Evolutionary conservation across 2,797 vertebrate species (phyloP), one percentile per base, ranked within the genome.

Genomic region (Platalea minor): DNA sequence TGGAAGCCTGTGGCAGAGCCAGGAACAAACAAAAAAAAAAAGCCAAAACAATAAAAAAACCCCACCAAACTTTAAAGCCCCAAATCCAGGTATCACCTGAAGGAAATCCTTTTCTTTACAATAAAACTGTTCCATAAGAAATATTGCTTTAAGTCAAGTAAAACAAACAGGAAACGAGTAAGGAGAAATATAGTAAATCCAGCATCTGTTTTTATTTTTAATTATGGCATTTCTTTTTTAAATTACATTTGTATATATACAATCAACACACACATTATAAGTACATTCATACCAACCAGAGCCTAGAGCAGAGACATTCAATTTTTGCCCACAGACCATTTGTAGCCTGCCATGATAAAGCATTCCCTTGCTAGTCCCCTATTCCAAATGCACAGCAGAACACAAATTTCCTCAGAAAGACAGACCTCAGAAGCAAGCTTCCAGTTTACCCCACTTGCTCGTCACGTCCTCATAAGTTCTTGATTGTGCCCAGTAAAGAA

Each of bases 161-260:
- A 92, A 78, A 92, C 41, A 93, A 96, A 89, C 74, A 63, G 84
- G 85, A 94, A 92, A 67, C 4, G 53, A 91, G 46, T 35, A 57
- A 39, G 46, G 26, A 94, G 45, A 89, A 75, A 64, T 39, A 23
- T 6, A 75, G 65, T 19, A 85, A 91, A 81, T 48, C 33, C 59
- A 91, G 61, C 31, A 78, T 68, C 51, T 69, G 76, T 13, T 37
- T 88, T 83, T 65, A 65, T 70, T 94, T 93, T 87, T 76, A 82
- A 51, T 89, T 20, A 57, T 3, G 26, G 17, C 7, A 67, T 35
- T 76, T 89, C 43, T 83, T 33, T 67, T 70, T 70, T 3, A 26
- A 89, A 73, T 77, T 80, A 41, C 37, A 84, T 70, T 80, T 61
- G 45, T 59, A 43, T 56, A 64, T 16, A 69, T 6, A 56, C 78